A percentile compares a stretch with the other conserved stretches of the same genome.
phyloP scores from a whole-genome alignment of 2,888 invertebrate genomes.

The Ephialtes manifestator region DNA sequence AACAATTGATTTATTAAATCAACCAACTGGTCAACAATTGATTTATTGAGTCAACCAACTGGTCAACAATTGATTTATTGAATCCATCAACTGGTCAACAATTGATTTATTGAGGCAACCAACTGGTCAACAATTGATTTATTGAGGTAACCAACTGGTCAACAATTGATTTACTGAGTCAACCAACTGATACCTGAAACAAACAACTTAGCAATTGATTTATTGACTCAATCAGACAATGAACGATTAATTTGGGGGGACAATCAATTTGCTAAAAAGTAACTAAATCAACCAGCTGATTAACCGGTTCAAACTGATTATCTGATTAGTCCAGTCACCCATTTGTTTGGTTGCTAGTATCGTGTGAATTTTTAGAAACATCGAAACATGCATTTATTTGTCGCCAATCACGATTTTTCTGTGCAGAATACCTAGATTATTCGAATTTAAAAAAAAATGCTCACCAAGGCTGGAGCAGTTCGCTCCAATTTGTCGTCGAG shows the following conservation, averaged over 20 bases:
- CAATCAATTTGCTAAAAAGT: not conserved
- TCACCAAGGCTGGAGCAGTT: slow-evolving; percentile 94
- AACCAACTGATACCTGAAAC: not conserved
- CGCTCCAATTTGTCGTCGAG: slow-evolving; percentile 97
- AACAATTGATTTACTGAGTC: not conserved
- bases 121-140: not conserved
- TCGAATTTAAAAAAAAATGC: slow-evolving; percentile 62
- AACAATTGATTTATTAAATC: not conserved
- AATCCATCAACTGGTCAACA: not conserved
- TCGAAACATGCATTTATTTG: not conserved
- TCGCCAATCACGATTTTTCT: not conserved
- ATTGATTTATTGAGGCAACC: not conserved
- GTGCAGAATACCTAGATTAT: not conserved
- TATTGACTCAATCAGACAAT: not conserved
- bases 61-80: no score
- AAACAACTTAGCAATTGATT: not conserved
- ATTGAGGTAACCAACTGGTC: not conserved
- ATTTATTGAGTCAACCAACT: not conserved
- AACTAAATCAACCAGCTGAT: not conserved
- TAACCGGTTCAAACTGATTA: not conserved
- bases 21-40: not conserved
- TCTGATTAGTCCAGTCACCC: not conserved
- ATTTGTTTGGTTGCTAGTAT: not conserved
- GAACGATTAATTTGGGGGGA: not conserved
- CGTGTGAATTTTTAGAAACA: not conserved